A percentile compares a stretch with the other conserved stretches of the same genome.
Conservation (phyloP, 2,113 vertebrate genomes). For the Bos javanicus region DNA sequence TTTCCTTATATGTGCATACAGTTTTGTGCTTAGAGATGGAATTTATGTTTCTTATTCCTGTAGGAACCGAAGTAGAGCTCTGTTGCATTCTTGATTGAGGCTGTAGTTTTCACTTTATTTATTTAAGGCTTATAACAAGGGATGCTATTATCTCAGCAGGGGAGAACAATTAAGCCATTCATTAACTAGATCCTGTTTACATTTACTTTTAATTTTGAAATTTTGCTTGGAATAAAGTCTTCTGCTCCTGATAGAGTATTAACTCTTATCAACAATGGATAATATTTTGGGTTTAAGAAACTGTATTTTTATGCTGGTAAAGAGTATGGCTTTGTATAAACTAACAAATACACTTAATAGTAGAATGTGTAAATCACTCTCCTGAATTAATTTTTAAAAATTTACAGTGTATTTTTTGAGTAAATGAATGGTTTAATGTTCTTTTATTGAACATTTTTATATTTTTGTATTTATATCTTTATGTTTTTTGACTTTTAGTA, state of each 20-base stretch:
- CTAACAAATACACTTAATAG: neutral
- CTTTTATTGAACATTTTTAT: neutral
- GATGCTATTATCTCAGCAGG: constrained; percentile 23
- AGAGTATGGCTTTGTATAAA: neutral
- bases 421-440: neutral
- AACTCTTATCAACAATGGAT: neutral
- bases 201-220: constrained; percentile 19
- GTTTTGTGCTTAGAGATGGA: neutral
- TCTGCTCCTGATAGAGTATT: neutral
- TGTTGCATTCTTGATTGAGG: neutral
- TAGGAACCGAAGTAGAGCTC: neutral
- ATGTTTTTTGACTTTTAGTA: neutral
- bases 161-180: neutral
- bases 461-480: neutral
- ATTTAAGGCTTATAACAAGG: constrained; percentile 5
- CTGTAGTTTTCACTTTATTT: neutral
- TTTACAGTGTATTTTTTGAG: neutral
- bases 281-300: neutral
- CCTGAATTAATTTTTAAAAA: neutral
- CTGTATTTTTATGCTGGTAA: neutral
- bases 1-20: neutral
- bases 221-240: constrained; percentile 11
- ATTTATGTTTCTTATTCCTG: neutral
- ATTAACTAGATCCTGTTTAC: constrained; percentile 25
- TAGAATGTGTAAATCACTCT: neutral